A percentile compares a stretch with the other conserved stretches of the same genome.
Evolutionary conservation across 2,888 invertebrate genomes (phyloP).

Genomic region (Tromatobia lineatoria): DNA sequence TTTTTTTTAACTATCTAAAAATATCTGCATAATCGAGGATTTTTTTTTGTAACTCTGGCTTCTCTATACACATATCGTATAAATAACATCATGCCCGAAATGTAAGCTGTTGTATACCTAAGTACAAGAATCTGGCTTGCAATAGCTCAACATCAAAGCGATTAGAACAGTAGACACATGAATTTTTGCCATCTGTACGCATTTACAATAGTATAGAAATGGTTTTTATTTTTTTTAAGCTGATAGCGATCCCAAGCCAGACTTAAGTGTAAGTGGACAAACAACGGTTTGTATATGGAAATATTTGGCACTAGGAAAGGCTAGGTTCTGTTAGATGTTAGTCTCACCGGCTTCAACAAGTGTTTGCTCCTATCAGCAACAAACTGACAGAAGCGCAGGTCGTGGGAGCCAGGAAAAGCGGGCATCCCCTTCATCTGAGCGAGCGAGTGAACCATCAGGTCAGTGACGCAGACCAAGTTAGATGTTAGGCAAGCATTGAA

Average conservation of each 20-base stretch:
- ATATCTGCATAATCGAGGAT: conserved; percentile 2
- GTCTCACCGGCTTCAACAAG: conserved; percentile 97
- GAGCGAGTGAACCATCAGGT: conserved; percentile 86
- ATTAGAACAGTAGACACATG: neutral
- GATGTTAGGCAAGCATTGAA: conserved; percentile 85
- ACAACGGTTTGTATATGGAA: conserved; percentile 69
- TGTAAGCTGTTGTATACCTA: conserved; percentile 48
- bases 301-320: conserved; percentile 79
- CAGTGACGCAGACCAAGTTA: conserved; percentile 84
- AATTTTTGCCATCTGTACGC: neutral
- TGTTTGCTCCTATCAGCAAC: conserved; percentile 98
- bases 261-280: conserved; percentile 39
- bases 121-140: conserved; percentile 50
- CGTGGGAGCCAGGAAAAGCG: conserved; percentile 98
- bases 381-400: conserved; percentile 97
- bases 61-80: conserved; percentile 26
- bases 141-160: conserved; percentile 17
- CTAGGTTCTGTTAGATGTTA: conserved; percentile 85
- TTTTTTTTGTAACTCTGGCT: conserved; percentile 37
- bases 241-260: conserved; percentile 55
- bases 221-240: neutral
- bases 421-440: conserved; percentile 96
- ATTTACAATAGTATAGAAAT: neutral
- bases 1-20: neutral
- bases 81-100: conserved; percentile 47